These are phyloP conservation scores for Sarcophaga peregrina DNA, from an alignment of 1,140 invertebrate species.

Conservation along the genomic window DNA sequence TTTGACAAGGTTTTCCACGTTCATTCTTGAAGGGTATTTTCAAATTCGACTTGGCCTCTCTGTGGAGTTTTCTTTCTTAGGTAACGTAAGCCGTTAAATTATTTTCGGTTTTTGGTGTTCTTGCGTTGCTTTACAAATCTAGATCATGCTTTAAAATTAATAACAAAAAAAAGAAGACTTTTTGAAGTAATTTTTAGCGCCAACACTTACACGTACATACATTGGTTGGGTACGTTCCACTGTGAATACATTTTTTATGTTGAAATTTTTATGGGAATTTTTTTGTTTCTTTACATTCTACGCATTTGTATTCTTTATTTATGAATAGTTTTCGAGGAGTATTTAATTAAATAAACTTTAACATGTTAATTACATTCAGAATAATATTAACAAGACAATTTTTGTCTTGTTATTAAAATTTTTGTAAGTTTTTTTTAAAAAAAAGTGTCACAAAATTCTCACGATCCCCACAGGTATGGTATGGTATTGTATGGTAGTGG, in stretches of 20 bases:
- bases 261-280: conserved; percentile 6
- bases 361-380: conserved; percentile 8
- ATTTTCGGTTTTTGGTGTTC: not conserved
- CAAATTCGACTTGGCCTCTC: not conserved
- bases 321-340: not conserved
- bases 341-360: conserved; percentile 23
- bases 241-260: not conserved
- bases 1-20: not conserved
- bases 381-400: not conserved
- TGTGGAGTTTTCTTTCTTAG: not conserved
- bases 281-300: not conserved
- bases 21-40: not conserved
- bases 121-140: not conserved
- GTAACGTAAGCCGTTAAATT: not conserved
- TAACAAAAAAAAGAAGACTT: not conserved
- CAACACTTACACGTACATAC: not conserved
- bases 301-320: too few relatives aligned
- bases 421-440: not conserved
- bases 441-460: conserved; percentile 22
- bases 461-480: conserved; percentile 1
- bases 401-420: not conserved
- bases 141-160: conserved; percentile 11
- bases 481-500: not conserved
- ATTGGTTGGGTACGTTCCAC: not conserved
- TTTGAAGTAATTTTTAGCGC: not conserved